phyloP scores from a whole-genome alignment of 2,113 vertebrate species.

The Epinephelus fuscoguttatus region DNA sequence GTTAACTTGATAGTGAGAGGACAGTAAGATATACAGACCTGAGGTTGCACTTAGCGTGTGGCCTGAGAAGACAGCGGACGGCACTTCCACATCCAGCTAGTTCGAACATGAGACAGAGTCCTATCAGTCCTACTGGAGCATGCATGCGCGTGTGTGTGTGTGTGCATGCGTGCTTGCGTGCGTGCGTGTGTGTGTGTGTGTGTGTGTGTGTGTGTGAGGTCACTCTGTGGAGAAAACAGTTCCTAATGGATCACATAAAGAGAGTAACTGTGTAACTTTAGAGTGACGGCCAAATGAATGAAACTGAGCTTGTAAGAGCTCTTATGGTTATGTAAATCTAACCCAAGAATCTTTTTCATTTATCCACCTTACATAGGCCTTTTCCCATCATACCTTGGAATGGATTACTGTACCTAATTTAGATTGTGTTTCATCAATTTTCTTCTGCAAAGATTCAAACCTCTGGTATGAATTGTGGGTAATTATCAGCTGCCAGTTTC shows the following conservation, averaged over 20 bases:
- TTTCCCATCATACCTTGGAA: constrained; percentile 76
- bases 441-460: constrained; percentile 74
- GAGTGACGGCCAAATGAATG: constrained; percentile 78
- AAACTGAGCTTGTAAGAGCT: constrained; percentile 79
- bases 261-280: constrained; percentile 78
- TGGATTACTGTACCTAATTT: constrained; percentile 79
- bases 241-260: constrained; percentile 74
- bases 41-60: constrained; percentile 62
- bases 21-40: constrained; percentile 59
- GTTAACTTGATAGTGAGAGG: constrained; percentile 76
- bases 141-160: constrained; percentile 8
- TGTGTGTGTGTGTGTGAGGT: constrained; percentile 46
- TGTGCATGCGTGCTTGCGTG: constrained; percentile 21
- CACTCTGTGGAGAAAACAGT: constrained; percentile 52
- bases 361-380: constrained; percentile 69
- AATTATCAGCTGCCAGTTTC: constrained; percentile 83
- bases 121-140: constrained; percentile 20
- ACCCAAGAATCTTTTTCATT: constrained; percentile 74
- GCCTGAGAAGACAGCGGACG: constrained; percentile 44
- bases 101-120: constrained; percentile 65
- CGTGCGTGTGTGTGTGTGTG: constrained; percentile 15
- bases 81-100: constrained; percentile 57
- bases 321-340: constrained; percentile 80
- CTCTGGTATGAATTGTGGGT: constrained; percentile 74
- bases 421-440: constrained; percentile 80